A percentile compares a stretch with the other conserved stretches of the same genome.
Conservation (phyloP, 2,797 vertebrate genomes). For the Streptopelia turtur region DNA sequence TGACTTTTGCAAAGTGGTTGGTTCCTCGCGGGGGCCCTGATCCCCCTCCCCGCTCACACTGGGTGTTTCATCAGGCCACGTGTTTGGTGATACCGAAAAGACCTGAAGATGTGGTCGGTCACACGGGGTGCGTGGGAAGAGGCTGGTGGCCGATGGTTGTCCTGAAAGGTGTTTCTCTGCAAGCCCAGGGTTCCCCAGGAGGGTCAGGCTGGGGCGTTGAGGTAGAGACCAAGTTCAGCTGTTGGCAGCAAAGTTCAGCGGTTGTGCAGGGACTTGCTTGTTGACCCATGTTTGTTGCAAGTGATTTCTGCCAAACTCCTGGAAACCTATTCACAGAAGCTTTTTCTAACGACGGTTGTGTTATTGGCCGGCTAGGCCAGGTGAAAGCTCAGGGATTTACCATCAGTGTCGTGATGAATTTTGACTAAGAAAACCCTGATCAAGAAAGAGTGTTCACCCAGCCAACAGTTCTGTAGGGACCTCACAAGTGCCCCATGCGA, state of each 20-base stretch:
- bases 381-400: background rate
- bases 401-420: background rate
- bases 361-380: background rate
- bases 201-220: background rate
- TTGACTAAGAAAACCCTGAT: background rate
- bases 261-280: background rate
- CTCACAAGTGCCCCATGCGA: background rate
- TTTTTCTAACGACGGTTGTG: rapidly evolving
- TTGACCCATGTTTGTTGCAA: rapidly evolving
- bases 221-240: background rate
- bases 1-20: background rate
- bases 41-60: background rate
- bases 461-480: background rate
- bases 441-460: background rate
- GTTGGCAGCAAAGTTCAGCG: background rate
- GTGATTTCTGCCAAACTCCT: background rate
- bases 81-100: no score
- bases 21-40: background rate
- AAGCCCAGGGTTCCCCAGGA: background rate
- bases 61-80: background rate
- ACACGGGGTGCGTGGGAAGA: rapidly evolving
- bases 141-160: background rate
- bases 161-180: background rate
- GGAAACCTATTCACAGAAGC: background rate
- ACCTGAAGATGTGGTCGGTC: background rate